Evolutionary conservation across 2,797 vertebrate species (phyloP).

Genomic region (Enteromius paludinosus): DNA sequence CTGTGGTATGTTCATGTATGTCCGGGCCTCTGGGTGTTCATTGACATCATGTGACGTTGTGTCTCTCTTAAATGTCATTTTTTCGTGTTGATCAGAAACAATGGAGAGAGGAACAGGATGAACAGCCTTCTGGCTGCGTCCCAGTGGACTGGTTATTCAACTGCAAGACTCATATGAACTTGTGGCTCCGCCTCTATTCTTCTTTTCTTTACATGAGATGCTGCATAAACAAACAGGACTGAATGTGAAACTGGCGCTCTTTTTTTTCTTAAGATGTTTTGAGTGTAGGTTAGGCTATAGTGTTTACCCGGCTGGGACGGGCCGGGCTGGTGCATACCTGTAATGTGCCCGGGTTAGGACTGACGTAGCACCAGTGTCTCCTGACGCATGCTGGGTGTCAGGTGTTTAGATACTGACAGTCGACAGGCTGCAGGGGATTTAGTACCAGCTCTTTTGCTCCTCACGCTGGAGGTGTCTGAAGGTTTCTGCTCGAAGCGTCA

Average conservation of each 20-base stretch:
- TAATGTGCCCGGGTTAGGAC: slow-evolving; percentile 72
- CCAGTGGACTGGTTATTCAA: slow-evolving; percentile 48
- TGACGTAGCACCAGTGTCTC: slow-evolving; percentile 69
- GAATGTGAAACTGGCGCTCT: background rate
- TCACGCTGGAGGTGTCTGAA: slow-evolving; percentile 64
- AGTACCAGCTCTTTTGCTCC: slow-evolving; percentile 49
- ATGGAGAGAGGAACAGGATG: slow-evolving; percentile 56
- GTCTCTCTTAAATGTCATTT: slow-evolving; percentile 35
- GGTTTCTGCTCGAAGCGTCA: background rate
- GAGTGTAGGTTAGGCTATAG: slow-evolving; percentile 12
- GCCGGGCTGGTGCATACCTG: slow-evolving; percentile 55
- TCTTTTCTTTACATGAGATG: slow-evolving; percentile 6
- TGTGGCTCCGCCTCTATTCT: background rate
- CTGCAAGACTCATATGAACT: slow-evolving; percentile 32
- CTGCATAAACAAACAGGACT: slow-evolving; percentile 1
- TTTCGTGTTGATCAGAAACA: slow-evolving; percentile 60
- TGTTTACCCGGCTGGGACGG: background rate
- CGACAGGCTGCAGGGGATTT: slow-evolving; percentile 66
- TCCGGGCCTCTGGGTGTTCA: slow-evolving; percentile 33
- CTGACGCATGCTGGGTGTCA: slow-evolving; percentile 76
- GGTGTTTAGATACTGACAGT: slow-evolving; percentile 66
- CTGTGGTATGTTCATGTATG: slow-evolving; percentile 30
- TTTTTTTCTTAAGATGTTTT: slow-evolving; percentile 25
- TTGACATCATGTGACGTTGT: slow-evolving; percentile 35
- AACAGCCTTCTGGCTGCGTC: slow-evolving; percentile 38